Evolutionary conservation across 2,888 invertebrate genomes (phyloP).

Genomic region (Iselma pallidipennis): DNA sequence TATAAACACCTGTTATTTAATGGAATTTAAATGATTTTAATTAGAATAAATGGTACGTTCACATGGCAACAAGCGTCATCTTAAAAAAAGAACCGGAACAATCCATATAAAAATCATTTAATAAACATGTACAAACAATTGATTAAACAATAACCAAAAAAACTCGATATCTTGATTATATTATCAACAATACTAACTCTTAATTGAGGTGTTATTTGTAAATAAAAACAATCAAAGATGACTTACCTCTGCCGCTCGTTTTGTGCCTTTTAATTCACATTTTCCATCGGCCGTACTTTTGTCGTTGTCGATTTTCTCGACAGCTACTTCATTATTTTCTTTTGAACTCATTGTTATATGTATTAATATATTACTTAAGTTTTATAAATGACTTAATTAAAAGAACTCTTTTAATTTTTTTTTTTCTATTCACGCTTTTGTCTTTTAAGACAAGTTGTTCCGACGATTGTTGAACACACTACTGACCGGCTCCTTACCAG

Average conservation of each 20-base stretch:
- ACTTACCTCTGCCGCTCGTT: constrained; percentile 87
- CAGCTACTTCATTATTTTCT: constrained; percentile 85
- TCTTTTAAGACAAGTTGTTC: constrained; percentile 54
- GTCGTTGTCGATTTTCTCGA: constrained; percentile 80
- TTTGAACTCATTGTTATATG: constrained; percentile 71
- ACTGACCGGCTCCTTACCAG: constrained; percentile 69
- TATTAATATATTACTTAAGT: constrained; percentile 39
- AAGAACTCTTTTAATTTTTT: constrained; percentile 29
- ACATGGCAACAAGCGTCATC: constrained; percentile 48
- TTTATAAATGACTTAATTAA: constrained; percentile 12
- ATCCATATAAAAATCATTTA: constrained; percentile 19
- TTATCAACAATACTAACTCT: too few species aligned
- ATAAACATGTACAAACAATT: not conserved
- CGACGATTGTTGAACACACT: constrained; percentile 68
- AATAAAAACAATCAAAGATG: not conserved
- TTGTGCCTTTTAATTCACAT: constrained; percentile 84
- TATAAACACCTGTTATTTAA: not conserved
- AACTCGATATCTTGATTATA: not conserved
- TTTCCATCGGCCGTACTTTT: constrained; percentile 74
- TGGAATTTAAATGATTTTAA: not conserved
- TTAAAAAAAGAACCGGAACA: constrained; percentile 23
- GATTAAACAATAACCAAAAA: not conserved
- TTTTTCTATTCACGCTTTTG: constrained; percentile 25
- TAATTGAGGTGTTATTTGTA: not conserved
- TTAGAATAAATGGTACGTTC: constrained; percentile 26